Percentiles rank a stretch among this genome's conserved stretches.
These are phyloP conservation scores for Panthera leo DNA, from an alignment of 2,113 vertebrate species.

Conservation along the genomic window DNA sequence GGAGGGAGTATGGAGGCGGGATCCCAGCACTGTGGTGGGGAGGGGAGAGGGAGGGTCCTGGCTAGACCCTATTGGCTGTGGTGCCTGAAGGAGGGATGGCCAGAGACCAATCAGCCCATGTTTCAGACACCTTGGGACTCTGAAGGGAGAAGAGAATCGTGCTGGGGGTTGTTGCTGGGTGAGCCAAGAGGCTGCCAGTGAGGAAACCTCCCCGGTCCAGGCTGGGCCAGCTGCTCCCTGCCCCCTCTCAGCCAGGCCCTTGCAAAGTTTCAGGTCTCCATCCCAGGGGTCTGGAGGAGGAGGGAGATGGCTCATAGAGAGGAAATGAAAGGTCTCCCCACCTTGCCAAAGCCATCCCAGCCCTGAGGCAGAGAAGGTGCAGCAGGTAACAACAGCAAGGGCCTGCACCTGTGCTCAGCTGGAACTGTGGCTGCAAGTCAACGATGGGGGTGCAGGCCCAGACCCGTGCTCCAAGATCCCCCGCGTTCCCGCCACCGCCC, in stretches of 20 bases:
- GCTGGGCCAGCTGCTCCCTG: not conserved
- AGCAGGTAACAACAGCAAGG: not conserved
- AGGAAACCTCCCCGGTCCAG: not conserved
- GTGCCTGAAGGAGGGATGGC: not conserved
- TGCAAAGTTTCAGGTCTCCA: not conserved
- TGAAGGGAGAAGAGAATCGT: not conserved
- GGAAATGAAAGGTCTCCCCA: not conserved
- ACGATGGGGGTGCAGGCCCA: not conserved
- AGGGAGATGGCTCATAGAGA: not conserved
- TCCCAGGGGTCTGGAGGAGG: not conserved
- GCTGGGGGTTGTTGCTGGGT: not conserved
- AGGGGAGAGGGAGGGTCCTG: not conserved
- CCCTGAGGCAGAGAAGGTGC: too few relatives aligned
- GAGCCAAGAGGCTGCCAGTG: not conserved
- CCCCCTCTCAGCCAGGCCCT: not conserved
- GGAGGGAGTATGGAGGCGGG: not conserved
- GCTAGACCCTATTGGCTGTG: not conserved
- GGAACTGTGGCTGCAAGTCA: not conserved
- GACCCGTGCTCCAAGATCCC: not conserved
- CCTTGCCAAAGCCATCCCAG: not conserved
- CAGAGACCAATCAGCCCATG: not conserved
- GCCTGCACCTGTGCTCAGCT: not conserved
- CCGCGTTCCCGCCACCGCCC: rapidly evolving
- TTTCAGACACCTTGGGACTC: not conserved
- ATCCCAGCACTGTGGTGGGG: not conserved